These are phyloP conservation scores for Malurus cyaneus DNA, from an alignment of 2,113 vertebrate genomes.

Conservation along the genomic window DNA sequence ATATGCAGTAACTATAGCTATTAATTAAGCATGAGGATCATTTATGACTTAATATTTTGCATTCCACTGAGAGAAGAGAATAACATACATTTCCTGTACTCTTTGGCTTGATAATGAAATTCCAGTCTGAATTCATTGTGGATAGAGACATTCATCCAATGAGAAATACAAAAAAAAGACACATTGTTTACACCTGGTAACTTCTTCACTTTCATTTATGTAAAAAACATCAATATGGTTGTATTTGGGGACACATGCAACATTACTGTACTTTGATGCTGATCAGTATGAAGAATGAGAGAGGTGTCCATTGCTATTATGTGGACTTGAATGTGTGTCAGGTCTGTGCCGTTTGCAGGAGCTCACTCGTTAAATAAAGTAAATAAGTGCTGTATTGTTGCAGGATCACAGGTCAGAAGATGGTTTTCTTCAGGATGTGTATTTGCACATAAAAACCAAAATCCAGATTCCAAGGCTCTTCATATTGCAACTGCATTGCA, in stretches of 20 bases:
- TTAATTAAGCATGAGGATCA: neutral
- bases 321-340: neutral
- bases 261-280: neutral
- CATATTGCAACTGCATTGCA: neutral
- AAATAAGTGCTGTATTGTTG: neutral
- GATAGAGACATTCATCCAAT: neutral
- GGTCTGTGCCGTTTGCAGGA: neutral
- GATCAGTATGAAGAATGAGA: neutral
- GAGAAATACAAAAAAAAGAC: neutral
- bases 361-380: neutral
- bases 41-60: neutral
- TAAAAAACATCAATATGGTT: neutral
- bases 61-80: neutral
- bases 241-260: neutral
- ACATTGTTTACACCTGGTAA: neutral
- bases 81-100: neutral
- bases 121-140: neutral
- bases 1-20: neutral
- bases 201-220: neutral
- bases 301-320: neutral
- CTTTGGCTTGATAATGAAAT: neutral
- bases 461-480: neutral
- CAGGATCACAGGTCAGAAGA: neutral
- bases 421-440: neutral
- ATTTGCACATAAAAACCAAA: neutral